A percentile compares a stretch with the other conserved stretches of the same genome.
These are phyloP conservation scores for Bombus polaris DNA, from an alignment of 1,140 invertebrate species.

Conservation along the genomic window DNA sequence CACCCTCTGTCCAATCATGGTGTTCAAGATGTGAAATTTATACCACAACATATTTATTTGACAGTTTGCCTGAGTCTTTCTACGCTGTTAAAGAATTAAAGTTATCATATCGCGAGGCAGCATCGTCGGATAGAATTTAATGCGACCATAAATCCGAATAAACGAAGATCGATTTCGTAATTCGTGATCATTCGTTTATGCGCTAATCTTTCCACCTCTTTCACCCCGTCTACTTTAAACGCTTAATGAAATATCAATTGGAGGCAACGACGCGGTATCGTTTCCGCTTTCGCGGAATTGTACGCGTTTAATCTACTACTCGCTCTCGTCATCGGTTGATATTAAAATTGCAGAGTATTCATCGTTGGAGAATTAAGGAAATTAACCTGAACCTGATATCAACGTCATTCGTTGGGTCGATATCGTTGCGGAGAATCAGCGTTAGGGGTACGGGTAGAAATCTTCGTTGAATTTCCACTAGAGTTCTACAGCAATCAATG, in stretches of 20 bases:
- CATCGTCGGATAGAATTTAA: slow-evolving; percentile 14
- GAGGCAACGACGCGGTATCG: background rate
- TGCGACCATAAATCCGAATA: background rate
- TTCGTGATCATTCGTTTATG: background rate
- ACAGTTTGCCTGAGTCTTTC: background rate
- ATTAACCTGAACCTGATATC: background rate
- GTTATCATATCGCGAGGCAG: background rate
- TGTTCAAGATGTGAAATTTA: background rate
- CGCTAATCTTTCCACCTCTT: no score
- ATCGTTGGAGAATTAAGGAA: background rate
- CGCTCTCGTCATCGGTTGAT: background rate
- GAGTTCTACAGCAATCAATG: background rate
- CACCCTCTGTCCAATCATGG: background rate
- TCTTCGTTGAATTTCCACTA: background rate
- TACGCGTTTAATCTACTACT: background rate
- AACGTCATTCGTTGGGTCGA: background rate
- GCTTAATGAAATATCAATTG: background rate
- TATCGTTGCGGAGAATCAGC: background rate
- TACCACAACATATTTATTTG: background rate
- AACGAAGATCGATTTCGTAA: background rate
- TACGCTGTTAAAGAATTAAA: slow-evolving; percentile 6
- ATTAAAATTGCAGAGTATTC: background rate
- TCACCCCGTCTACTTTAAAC: background rate
- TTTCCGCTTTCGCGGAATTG: background rate
- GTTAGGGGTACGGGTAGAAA: background rate